Evolutionary conservation across 2,113 vertebrate genomes (phyloP).

Genomic region (Hirundichthys speculiger): DNA sequence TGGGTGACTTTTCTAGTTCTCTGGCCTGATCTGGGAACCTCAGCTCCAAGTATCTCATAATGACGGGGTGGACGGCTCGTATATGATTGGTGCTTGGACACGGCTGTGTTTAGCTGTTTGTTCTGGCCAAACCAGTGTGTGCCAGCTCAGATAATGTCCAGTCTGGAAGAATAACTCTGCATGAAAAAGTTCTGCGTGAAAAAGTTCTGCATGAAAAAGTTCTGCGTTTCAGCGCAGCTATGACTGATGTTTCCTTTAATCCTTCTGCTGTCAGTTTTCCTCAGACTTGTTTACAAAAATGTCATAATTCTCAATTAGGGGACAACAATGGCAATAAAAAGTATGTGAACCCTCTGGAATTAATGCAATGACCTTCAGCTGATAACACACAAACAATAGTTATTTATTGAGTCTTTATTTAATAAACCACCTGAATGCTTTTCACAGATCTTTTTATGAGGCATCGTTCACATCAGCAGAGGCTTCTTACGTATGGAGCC

Average conservation of each 20-base stretch:
- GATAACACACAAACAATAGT: too few relatives aligned
- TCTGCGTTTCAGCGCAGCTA: slow-evolving; percentile 9
- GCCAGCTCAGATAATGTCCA: slow-evolving; percentile 65
- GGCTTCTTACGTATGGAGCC: too few relatives aligned
- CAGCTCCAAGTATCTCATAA: slow-evolving; percentile 63
- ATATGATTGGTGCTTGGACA: slow-evolving; percentile 60
- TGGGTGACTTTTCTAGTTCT: slow-evolving; percentile 36
- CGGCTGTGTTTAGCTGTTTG: slow-evolving; percentile 55
- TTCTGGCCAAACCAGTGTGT: slow-evolving; percentile 29
- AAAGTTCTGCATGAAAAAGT: slow-evolving; percentile 53
- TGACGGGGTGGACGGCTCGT: slow-evolving; percentile 60
- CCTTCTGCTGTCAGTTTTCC: slow-evolving; percentile 14
- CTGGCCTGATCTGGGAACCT: slow-evolving; percentile 13
- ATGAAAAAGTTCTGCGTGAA: slow-evolving; percentile 50
- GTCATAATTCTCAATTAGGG: slow-evolving; percentile 26
- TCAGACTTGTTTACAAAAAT: slow-evolving; percentile 1
- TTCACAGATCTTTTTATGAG: too few relatives aligned
- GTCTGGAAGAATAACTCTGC: slow-evolving; percentile 53
- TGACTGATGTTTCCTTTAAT: slow-evolving; percentile 31
- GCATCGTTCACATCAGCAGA: too few relatives aligned
- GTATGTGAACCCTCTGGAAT: too few relatives aligned
- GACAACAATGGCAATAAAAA: background rate
- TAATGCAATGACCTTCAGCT: too few relatives aligned
- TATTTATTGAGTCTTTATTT: too few relatives aligned
- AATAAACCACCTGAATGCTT: too few relatives aligned